Evolutionary conservation across 2,113 vertebrate species (phyloP), one percentile per base, ranked within the genome.

Genomic region (Smithornis capensis): DNA sequence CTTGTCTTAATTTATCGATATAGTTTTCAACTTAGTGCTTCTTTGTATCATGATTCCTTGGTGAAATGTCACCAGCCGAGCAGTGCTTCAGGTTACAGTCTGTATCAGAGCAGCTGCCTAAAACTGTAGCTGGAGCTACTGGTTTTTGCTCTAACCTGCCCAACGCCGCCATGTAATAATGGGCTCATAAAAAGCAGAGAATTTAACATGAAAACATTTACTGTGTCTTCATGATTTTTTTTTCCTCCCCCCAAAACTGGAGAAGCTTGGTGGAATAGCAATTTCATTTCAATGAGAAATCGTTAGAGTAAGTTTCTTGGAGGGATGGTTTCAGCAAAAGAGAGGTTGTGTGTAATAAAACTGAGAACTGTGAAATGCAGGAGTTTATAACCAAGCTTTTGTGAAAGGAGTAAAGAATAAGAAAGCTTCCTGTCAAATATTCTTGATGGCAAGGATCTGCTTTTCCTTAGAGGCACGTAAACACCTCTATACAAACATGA

Each of bases 201-300:
- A 47, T 19, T n/a, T 77, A 9, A 31, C 49, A 33, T 1, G 8
- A 25, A 79, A 80, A 37, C 15, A 25, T 14, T 44, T 62, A 42
- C 18, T 68, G 0, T 80, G 9, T 45, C 67, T 85, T 55, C 35
- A 38, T 73, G 21, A 22, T 22, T 19, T 35, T 4, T 44, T 47
- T 21, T 12, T 4, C 23, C 1, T 4, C 3, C 3, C 4, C 6
- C 2, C 0, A 2, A n/a, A 84, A 28, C 15, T 33, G 13, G 9
- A 5, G 14, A 76, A 9, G 24, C 29, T 44, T 55, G n/a, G 12
- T 64, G 45, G 45, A 64, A 77, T 60, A 65, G 5, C 17, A 11
- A 1, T 82, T 90, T 38, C 45, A 38, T 74, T 84, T 71, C 29
- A 19, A 3, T 37, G 35, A 65, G 22, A 49, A 91, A 47, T 60